phyloP scores from a whole-genome alignment of 2,888 invertebrate genomes.

The Aleiodes leptofemur region DNA sequence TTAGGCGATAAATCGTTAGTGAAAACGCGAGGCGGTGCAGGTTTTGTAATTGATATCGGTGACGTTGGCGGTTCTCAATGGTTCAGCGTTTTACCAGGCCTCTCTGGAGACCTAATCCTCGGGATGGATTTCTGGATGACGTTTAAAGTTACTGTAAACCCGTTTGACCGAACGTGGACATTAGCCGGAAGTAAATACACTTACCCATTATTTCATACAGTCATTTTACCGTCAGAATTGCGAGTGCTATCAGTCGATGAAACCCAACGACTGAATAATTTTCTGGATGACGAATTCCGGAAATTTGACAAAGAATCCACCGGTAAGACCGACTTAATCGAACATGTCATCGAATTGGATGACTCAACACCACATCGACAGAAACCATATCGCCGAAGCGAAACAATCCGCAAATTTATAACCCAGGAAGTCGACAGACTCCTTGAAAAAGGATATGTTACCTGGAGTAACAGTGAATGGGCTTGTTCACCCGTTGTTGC shows the following conservation, averaged over 20 bases:
- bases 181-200: slow-evolving; percentile 36
- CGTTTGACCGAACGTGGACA: slow-evolving; percentile 36
- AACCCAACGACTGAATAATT: slow-evolving; percentile 28
- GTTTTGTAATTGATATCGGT: slow-evolving; percentile 35
- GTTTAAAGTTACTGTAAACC: slow-evolving; percentile 40
- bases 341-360: slow-evolving; percentile 42
- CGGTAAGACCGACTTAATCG: slow-evolving; percentile 42
- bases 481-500: slow-evolving; percentile 47
- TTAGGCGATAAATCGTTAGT: slow-evolving; percentile 37
- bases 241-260: slow-evolving; percentile 32
- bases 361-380: slow-evolving; percentile 39
- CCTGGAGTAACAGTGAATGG: slow-evolving; percentile 47
- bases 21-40: slow-evolving; percentile 39
- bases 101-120: slow-evolving; percentile 29
- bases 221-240: slow-evolving; percentile 33
- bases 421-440: slow-evolving; percentile 34
- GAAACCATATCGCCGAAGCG: slow-evolving; percentile 49
- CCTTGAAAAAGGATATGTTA: slow-evolving; percentile 39
- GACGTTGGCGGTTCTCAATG: slow-evolving; percentile 45
- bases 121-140: slow-evolving; percentile 47
- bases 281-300: slow-evolving; percentile 41
- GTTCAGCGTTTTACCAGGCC: slow-evolving; percentile 36
- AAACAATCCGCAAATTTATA: slow-evolving; percentile 34
- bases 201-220: slow-evolving; percentile 35
- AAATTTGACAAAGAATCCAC: slow-evolving; percentile 45